Conservation (phyloP, 2,113 vertebrate genomes). For the Ceuthmochares aereus region DNA sequence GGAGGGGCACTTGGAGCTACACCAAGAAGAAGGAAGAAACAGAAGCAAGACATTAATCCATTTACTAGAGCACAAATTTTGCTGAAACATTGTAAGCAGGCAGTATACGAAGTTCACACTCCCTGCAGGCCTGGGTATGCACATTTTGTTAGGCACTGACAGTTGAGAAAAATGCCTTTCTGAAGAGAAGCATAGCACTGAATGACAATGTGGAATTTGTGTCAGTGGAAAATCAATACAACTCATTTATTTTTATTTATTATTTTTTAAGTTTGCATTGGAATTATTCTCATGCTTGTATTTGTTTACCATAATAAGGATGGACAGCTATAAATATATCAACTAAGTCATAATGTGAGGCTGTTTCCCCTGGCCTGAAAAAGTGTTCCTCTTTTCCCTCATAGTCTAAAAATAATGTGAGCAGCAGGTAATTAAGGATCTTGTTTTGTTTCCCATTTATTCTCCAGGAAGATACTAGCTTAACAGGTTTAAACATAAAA, state of each 20-base stretch:
- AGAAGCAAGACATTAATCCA: conserved; percentile 24
- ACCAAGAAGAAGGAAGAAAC: conserved; percentile 45
- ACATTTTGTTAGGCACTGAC: background rate
- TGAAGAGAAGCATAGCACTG: background rate
- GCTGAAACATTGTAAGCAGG: background rate
- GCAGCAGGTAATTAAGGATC: background rate
- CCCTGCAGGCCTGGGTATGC: background rate
- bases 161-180: conserved; percentile 28
- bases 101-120: background rate
- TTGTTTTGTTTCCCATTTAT: background rate
- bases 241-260: background rate
- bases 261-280: background rate
- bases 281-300: background rate
- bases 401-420: background rate
- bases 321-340: background rate
- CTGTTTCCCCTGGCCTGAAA: background rate
- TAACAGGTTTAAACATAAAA: background rate
- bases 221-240: background rate
- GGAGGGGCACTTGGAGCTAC: conserved; percentile 96
- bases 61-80: background rate
- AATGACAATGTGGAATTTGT: background rate
- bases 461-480: background rate
- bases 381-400: background rate
- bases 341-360: background rate
- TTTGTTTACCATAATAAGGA: background rate